phyloP scores from a whole-genome alignment of 2,797 vertebrate genomes.

The Bradypus variegatus region DNA sequence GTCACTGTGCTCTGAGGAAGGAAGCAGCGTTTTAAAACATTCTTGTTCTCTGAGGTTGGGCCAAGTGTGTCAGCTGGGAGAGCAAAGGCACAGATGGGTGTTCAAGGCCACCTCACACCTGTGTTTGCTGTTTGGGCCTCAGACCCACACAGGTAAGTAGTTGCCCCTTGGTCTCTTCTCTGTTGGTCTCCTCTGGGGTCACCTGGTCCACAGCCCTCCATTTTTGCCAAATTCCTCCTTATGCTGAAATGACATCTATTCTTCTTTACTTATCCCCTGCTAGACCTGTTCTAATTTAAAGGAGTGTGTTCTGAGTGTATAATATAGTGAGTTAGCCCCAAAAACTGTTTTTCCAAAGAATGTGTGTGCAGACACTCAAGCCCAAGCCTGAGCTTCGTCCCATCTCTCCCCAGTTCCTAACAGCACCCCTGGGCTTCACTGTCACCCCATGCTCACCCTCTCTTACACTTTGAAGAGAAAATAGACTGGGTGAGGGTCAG shows the following conservation, averaged over 20 bases:
- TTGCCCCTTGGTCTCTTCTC: background rate
- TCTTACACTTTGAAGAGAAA: background rate
- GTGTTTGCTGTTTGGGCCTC: too few species aligned
- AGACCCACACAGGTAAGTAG: background rate
- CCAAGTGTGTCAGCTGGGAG: too few species aligned
- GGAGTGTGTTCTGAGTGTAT: background rate
- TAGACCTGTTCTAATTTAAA: background rate
- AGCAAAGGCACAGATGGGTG: too few species aligned
- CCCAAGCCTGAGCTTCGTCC: background rate
- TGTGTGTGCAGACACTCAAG: background rate
- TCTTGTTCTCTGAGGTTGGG: too few species aligned
- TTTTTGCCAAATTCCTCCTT: background rate
- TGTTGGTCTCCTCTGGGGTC: background rate
- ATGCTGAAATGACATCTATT: background rate
- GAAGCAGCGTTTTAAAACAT: too few species aligned
- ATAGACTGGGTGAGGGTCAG: background rate
- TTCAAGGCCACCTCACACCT: too few species aligned
- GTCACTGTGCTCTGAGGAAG: background rate
- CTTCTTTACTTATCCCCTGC: background rate
- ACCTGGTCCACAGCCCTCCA: background rate
- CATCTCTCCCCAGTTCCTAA: background rate
- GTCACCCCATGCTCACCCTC: background rate
- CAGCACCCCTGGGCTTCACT: background rate
- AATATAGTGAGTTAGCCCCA: background rate
- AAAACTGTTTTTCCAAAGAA: background rate